Conservation (phyloP, 2,888 invertebrate species). For the Apotomis turbidana region DNA sequence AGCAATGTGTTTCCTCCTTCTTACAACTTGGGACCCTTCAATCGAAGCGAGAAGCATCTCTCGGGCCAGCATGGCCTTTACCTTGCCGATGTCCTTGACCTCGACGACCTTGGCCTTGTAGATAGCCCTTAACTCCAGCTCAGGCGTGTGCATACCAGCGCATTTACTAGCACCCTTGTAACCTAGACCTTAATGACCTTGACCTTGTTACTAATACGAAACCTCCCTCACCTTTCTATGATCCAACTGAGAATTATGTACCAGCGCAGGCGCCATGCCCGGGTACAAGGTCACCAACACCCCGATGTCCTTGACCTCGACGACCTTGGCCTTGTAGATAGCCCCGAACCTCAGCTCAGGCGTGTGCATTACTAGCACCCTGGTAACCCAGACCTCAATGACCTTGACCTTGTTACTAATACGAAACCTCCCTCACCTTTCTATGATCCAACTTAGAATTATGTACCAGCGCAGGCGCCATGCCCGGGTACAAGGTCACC, state of each 20-base stretch:
- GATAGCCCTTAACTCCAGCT: constrained; percentile 96
- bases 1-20: no score
- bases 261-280: constrained; percentile 91
- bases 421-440: no score
- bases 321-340: constrained; percentile 93
- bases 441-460: constrained; percentile 94
- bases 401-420: no score
- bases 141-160: constrained; percentile 82
- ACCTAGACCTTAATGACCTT: constrained; percentile 30
- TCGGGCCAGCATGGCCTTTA: no score
- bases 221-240: constrained; percentile 75
- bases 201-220: constrained; percentile 83
- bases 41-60: no score
- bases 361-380: no score
- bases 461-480: constrained; percentile 94
- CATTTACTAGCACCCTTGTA: neutral
- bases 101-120: constrained; percentile 94
- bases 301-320: constrained; percentile 94
- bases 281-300: constrained; percentile 94
- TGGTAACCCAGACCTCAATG: no score
- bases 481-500: constrained; percentile 92
- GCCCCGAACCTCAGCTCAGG: constrained; percentile 86
- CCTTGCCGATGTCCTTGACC: constrained; percentile 89
- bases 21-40: no score
- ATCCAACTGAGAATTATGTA: constrained; percentile 97